These are phyloP conservation scores for Phenganax stokvisi DNA, from an alignment of 92 coral and sea anemone genomes.

Conservation along the genomic window DNA sequence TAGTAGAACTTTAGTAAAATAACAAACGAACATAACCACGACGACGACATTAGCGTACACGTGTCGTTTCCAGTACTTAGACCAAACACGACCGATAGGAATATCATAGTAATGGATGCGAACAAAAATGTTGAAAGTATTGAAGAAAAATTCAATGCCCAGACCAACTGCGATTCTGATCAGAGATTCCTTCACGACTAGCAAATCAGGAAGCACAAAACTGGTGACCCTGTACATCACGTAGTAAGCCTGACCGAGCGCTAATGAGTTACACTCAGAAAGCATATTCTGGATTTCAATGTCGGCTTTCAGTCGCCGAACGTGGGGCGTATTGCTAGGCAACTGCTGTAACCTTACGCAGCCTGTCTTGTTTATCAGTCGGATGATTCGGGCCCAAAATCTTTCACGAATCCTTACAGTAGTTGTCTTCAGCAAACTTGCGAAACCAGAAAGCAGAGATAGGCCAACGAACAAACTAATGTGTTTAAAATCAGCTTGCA, in stretches of 20 bases:
- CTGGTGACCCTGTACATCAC: not conserved
- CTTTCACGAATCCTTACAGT: conserved; percentile 59
- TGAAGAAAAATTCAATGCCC: conserved; percentile 56
- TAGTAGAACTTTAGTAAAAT: conserved; percentile 42
- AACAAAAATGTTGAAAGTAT: conserved; percentile 47
- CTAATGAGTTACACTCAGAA: conserved; percentile 42
- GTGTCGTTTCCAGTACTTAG: conserved; percentile 50
- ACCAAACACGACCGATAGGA: conserved; percentile 53
- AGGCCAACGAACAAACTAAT: conserved; percentile 49
- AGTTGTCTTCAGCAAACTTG: conserved; percentile 53
- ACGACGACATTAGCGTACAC: conserved; percentile 34
- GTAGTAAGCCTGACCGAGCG: not conserved
- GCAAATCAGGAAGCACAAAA: not conserved
- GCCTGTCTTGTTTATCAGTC: conserved; percentile 16
- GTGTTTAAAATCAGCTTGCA: conserved; percentile 64
- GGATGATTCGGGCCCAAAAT: conserved; percentile 24
- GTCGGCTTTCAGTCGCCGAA: conserved; percentile 70
- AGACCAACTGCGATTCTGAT: conserved; percentile 51
- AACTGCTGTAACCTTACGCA: conserved; percentile 19
- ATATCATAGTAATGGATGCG: conserved; percentile 48
- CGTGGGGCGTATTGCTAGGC: conserved; percentile 48
- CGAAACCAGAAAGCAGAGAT: conserved; percentile 53
- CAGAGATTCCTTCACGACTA: conserved; percentile 26
- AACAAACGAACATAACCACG: conserved; percentile 36
- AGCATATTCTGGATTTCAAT: conserved; percentile 61